phyloP scores from a whole-genome alignment of 2,113 vertebrate genomes.

The Genyomyrus donnyi region DNA sequence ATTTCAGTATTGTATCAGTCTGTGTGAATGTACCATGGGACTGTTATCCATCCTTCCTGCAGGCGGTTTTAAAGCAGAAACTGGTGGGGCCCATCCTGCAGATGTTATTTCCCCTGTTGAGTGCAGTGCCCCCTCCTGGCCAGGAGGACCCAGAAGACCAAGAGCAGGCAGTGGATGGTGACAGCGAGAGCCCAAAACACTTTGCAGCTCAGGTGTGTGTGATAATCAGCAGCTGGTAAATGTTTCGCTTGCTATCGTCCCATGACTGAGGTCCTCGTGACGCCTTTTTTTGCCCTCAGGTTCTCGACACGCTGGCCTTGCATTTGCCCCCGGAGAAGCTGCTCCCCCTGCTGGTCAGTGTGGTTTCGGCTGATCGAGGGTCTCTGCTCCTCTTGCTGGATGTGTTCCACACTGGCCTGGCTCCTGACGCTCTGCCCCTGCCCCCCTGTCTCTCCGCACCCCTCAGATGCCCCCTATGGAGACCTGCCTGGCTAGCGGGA shows the following conservation, averaged over 20 bases:
- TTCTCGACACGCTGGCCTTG: conserved; percentile 78
- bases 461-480: conserved; percentile 68
- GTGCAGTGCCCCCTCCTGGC: conserved; percentile 63
- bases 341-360: conserved; percentile 69
- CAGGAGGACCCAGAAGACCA: conserved; percentile 75
- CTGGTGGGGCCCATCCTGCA: conserved; percentile 67
- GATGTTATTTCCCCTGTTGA: conserved; percentile 72
- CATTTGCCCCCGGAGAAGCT: conserved; percentile 81
- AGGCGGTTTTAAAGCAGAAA: conserved; percentile 75
- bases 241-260: not conserved
- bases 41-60: not conserved
- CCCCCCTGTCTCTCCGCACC: not conserved
- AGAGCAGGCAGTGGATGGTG: conserved; percentile 53
- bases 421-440: not conserved
- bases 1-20: not conserved
- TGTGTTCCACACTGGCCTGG: not conserved
- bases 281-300: conserved; percentile 47
- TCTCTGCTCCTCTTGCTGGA: not conserved
- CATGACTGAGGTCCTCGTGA: not conserved
- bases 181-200: conserved; percentile 71
- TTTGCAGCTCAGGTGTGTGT: conserved; percentile 70
- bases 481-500: conserved; percentile 61
- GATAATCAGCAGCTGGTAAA: not conserved
- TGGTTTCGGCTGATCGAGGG: not conserved
- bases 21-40: not conserved